Evolutionary conservation across 2,888 invertebrate species (phyloP).

Genomic region (Diarsia brunnea): DNA sequence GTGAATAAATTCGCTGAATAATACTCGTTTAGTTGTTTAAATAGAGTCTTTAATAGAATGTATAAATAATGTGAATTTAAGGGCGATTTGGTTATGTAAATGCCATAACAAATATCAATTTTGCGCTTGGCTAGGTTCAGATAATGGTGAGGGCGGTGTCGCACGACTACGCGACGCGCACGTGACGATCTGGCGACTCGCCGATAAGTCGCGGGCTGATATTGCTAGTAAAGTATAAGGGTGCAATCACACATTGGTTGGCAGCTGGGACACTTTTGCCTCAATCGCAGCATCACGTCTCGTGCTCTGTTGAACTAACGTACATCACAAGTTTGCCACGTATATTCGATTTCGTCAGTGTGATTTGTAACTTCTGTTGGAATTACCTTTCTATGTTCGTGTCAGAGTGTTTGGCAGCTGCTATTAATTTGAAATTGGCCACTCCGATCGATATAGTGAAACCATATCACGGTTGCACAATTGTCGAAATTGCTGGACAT

Average conservation of each 20-base stretch:
- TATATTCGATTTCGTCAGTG: conserved; percentile 17
- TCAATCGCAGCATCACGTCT: conserved; percentile 16
- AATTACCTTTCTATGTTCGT: conserved; percentile 14
- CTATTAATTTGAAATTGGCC: conserved; percentile 14
- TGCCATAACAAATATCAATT: conserved; percentile 80
- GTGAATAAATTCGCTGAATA: conserved; percentile 49
- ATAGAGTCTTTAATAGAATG: conserved; percentile 53
- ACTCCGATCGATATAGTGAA: background rate
- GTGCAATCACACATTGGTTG: conserved; percentile 51
- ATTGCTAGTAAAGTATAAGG: conserved; percentile 53
- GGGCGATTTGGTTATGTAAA: conserved; percentile 69
- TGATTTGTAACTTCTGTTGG: conserved; percentile 38
- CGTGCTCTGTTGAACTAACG: background rate
- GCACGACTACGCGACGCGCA: conserved; percentile 43
- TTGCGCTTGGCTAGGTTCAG: conserved; percentile 78
- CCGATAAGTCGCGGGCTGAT: conserved; percentile 49
- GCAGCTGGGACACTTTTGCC: conserved; percentile 34
- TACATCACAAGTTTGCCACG: conserved; percentile 24
- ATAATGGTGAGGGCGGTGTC: conserved; percentile 65
- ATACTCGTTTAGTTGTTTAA: conserved; percentile 36
- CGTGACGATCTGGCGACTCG: conserved; percentile 44
- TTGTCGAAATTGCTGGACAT: background rate
- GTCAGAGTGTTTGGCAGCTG: conserved; percentile 24
- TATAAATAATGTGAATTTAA: conserved; percentile 60
- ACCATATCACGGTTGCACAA: background rate